Conservation (phyloP, 2,113 vertebrate genomes). For the Oncorhynchus kisutch region DNA sequence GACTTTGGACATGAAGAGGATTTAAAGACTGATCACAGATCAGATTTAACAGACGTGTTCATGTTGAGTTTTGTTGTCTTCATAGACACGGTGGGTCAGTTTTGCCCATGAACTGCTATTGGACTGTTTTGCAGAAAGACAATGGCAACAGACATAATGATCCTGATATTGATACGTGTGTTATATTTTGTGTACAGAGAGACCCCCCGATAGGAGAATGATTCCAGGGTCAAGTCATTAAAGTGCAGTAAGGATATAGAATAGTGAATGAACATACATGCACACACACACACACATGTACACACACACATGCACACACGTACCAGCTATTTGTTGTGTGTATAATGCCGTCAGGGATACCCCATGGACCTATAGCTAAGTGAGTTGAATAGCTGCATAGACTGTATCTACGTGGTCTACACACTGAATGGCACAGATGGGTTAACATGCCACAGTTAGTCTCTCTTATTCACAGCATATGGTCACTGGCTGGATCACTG, state of each 20-base stretch:
- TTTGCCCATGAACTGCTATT: constrained; percentile 1
- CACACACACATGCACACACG: constrained; percentile 32
- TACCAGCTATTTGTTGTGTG: constrained; percentile 60
- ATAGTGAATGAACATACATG: constrained; percentile 4
- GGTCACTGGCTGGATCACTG: constrained; percentile 62
- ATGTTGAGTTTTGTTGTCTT: too few relatives aligned
- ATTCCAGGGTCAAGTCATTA: too few relatives aligned
- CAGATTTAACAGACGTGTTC: background rate
- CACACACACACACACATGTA: constrained; percentile 23
- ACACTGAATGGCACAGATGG: constrained; percentile 67
- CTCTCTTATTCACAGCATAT: constrained; percentile 57
- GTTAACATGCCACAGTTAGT: constrained; percentile 62
- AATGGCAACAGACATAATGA: constrained; percentile 16
- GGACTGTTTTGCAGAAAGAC: background rate
- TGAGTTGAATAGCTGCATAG: constrained; percentile 53
- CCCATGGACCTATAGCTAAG: constrained; percentile 40
- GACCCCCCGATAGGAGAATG: constrained; percentile 4
- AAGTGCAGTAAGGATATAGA: background rate
- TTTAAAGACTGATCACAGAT: background rate
- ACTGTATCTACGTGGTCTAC: constrained; percentile 73
- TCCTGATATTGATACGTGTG: constrained; percentile 9
- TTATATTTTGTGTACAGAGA: constrained; percentile 11
- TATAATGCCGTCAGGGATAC: constrained; percentile 26
- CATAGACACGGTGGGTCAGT: background rate
- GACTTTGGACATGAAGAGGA: background rate